Evolutionary conservation across 2,113 vertebrate species (phyloP).

Genomic region (Scortum barcoo): DNA sequence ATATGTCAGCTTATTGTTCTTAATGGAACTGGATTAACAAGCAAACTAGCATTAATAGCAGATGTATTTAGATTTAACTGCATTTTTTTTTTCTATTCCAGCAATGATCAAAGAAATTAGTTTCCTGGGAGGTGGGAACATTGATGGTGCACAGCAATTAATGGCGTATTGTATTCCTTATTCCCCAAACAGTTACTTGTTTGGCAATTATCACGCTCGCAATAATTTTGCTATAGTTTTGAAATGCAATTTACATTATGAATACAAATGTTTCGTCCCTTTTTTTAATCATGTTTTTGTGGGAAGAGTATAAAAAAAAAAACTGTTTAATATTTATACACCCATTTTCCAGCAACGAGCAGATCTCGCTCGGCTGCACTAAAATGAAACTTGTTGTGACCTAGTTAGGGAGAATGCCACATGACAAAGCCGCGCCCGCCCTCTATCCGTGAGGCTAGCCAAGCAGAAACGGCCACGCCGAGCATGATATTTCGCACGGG

Average conservation of each 20-base stretch:
- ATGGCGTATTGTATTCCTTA: conserved; percentile 58
- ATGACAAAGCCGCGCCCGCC: conserved; percentile 69
- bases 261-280: conserved; percentile 62
- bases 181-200: conserved; percentile 71
- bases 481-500: conserved; percentile 57
- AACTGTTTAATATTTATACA: conserved; percentile 81
- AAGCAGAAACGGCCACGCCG: conserved; percentile 70
- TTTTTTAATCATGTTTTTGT: conserved; percentile 60
- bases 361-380: conserved; percentile 76
- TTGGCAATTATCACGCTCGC: conserved; percentile 69
- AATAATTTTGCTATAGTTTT: conserved; percentile 58
- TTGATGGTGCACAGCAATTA: conserved; percentile 62
- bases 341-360: conserved; percentile 73
- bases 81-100: conserved; percentile 38
- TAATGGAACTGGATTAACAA: conserved; percentile 60
- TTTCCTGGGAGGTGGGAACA: conserved; percentile 61
- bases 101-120: conserved; percentile 71
- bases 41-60: conserved; percentile 64
- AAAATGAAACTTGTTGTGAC: conserved; percentile 82
- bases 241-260: conserved; percentile 61
- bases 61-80: conserved; percentile 61
- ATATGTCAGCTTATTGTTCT: conserved; percentile 38
- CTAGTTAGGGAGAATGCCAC: conserved; percentile 80
- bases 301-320: conserved; percentile 19
- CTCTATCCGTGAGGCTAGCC: conserved; percentile 65